Base-by-base conservation (phyloP, 2,113 vertebrate species). In the Lophura nycthemera region DNA sequence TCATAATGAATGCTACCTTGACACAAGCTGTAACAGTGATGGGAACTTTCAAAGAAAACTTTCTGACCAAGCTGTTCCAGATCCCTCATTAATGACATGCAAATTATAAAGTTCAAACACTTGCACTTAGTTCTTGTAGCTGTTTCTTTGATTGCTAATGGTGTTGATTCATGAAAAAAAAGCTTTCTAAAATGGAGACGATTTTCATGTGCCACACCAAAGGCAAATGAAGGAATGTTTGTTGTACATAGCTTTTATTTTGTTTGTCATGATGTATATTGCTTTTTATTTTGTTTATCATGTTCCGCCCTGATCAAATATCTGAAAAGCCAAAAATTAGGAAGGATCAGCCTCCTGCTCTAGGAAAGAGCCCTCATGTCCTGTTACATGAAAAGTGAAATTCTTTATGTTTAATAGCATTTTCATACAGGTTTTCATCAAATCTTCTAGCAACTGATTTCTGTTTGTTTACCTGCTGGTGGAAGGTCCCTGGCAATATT, bases 91-190 rank as follows among this genome's bases (percentile, higher is more conserved):
- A 90, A 88, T 78, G 69, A 30, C 34, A 83, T 91, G 80, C 83
- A 93, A 91, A 97, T 93, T 65, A 90, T 7, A 38, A 78, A 92
- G 93, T 95, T 96, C 91, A 97, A 91, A 90, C 85, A 88, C 94
- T 95, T 90, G 72, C 85, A 89, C 72, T 92, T 73, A 61, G 60
- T 78, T 79, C 88, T 86, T 22, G 32, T 85, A 92, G 89, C 70
- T 82, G 78, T 83, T 92, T 71, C 91, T 95, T 92, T 95, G 91
- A 91, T 95, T 94, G 85, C 73, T 96, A 95, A 95, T 84, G 85
- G 90, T 92, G 85, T 92, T 94, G 88, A 88, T 81, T 93, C 89
- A 92, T 0, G 29, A 54, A 86, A 95, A 86, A 83, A 89, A 91
- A 69, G 20, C 85, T 83, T 78, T 83, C 85, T 91, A 69, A 91